These are phyloP conservation scores for Takifugu ocellatus DNA, from an alignment of 2,797 vertebrate genomes.

Conservation along the genomic window DNA sequence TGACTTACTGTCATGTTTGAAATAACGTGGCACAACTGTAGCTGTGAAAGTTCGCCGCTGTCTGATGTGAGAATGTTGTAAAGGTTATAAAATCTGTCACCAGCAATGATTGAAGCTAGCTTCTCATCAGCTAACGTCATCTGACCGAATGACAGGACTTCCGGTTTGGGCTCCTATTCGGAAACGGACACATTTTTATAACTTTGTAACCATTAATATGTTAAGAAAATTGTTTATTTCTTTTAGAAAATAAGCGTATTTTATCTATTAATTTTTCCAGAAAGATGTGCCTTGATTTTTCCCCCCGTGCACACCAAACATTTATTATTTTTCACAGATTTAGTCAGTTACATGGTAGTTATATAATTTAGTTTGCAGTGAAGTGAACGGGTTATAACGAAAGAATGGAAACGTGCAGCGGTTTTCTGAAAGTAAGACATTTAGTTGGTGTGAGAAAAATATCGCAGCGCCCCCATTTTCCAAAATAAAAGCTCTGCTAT, in stretches of 20 bases:
- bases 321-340: too few relatives aligned
- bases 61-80: not conserved
- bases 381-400: too few relatives aligned
- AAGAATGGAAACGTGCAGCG: too few relatives aligned
- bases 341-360: too few relatives aligned
- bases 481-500: too few relatives aligned
- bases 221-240: not conserved
- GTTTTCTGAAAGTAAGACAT: too few relatives aligned
- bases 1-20: slow-evolving; percentile 55
- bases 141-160: not conserved
- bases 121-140: not conserved
- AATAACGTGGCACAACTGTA: not conserved
- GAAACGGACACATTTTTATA: not conserved
- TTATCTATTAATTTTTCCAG: too few relatives aligned
- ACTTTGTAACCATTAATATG: not conserved
- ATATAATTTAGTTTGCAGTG: too few relatives aligned
- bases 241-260: not conserved
- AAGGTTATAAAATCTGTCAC: not conserved
- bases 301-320: too few relatives aligned
- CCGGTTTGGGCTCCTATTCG: not conserved
- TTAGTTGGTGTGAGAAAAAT: too few relatives aligned
- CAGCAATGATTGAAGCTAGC: not conserved
- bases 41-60: slow-evolving; percentile 4
- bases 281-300: too few relatives aligned
- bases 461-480: too few relatives aligned